Percentiles rank a stretch among this genome's conserved stretches.
phyloP scores from a whole-genome alignment of 2,888 invertebrate species.

The Epirrita christyi region DNA sequence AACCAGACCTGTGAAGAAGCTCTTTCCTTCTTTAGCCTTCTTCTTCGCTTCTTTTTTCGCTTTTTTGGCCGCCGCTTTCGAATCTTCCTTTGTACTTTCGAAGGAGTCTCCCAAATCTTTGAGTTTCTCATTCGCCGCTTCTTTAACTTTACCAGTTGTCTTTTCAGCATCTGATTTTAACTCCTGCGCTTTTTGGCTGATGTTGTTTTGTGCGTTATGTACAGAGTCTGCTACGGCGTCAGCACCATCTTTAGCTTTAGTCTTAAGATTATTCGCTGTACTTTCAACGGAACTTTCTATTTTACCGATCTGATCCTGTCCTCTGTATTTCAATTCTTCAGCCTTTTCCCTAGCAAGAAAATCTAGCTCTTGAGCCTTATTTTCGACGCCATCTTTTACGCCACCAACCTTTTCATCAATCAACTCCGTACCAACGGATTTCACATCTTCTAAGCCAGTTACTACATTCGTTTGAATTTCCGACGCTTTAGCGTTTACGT shows the following conservation, averaged over 20 bases:
- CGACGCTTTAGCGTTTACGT: conserved; percentile 49
- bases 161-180: conserved; percentile 57
- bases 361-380: conserved; percentile 71
- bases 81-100: conserved; percentile 61
- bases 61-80: conserved; percentile 57
- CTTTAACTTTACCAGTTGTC: conserved; percentile 56
- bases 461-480: conserved; percentile 53
- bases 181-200: conserved; percentile 59
- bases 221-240: conserved; percentile 57
- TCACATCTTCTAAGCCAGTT: conserved; percentile 53
- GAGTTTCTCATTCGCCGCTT: conserved; percentile 58
- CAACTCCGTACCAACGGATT: conserved; percentile 56
- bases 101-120: conserved; percentile 61
- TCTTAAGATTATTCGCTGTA: conserved; percentile 55
- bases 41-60: conserved; percentile 70
- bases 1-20: conserved; percentile 74
- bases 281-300: conserved; percentile 59
- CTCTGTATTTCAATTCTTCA: conserved; percentile 61
- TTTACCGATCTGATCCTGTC: conserved; percentile 55
- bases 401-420: conserved; percentile 61
- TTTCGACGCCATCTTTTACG: conserved; percentile 60
- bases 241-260: conserved; percentile 63
- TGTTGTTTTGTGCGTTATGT: conserved; percentile 54
- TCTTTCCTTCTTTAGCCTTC: conserved; percentile 76
- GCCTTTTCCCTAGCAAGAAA: conserved; percentile 70